Conservation (phyloP, 2,113 vertebrate genomes). For the Bos javanicus region DNA sequence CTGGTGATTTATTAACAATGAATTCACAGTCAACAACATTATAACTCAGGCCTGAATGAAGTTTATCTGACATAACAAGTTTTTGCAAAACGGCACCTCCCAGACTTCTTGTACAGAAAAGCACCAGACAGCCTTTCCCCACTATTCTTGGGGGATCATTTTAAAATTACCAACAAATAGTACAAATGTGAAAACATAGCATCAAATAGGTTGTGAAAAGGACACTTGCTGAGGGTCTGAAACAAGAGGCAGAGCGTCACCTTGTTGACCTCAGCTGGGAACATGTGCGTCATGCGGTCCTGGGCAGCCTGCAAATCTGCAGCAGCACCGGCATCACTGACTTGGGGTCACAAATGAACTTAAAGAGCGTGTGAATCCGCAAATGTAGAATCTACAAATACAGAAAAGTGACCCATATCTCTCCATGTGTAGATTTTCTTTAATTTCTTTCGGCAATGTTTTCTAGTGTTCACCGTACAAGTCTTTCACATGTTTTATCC, state of each 20-base stretch:
- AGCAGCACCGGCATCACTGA: not conserved
- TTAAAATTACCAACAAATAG: not conserved
- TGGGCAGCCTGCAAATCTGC: not conserved
- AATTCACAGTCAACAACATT: not conserved
- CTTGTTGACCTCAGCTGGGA: not conserved
- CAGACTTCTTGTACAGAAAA: not conserved
- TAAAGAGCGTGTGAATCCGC: not conserved
- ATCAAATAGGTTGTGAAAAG: not conserved
- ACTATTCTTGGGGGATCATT: not conserved
- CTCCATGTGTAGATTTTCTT: not conserved
- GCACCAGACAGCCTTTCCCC: not conserved
- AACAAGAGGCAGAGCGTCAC: rapidly evolving
- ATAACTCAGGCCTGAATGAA: not conserved
- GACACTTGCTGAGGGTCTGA: not conserved
- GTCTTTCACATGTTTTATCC: not conserved
- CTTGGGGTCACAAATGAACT: not conserved
- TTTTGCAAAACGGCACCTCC: not conserved
- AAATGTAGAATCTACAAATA: not conserved
- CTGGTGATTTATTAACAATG: not conserved
- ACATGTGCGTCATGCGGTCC: not conserved
- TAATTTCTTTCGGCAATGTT: not conserved
- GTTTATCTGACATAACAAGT: not conserved
- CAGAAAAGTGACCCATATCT: not conserved
- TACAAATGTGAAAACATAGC: not conserved
- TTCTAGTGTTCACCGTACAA: not conserved